These are phyloP conservation scores for Drosophila kikkawai DNA, from an alignment of 1,140 invertebrate species.

Conservation along the genomic window DNA sequence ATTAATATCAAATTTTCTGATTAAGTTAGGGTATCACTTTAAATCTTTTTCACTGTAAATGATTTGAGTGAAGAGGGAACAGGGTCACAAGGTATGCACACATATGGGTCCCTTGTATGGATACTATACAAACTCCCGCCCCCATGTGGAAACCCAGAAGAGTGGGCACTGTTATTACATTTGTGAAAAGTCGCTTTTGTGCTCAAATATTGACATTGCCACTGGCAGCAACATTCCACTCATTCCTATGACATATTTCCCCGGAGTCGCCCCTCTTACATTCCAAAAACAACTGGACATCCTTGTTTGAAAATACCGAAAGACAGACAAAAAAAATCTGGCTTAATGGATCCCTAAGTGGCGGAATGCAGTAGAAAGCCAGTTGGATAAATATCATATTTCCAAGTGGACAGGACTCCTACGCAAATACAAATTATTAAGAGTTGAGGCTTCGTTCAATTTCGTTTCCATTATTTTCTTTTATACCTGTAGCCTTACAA, in stretches of 20 bases:
- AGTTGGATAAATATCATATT: slow-evolving; percentile 25
- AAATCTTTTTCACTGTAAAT: not conserved
- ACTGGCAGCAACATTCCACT: slow-evolving; percentile 19
- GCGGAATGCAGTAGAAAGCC: slow-evolving; percentile 17
- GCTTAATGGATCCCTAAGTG: slow-evolving; percentile 67
- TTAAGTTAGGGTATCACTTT: not conserved
- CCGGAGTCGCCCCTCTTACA: not conserved
- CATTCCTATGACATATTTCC: slow-evolving; percentile 3
- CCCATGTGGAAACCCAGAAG: not conserved
- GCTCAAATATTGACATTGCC: slow-evolving; percentile 58
- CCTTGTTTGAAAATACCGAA: slow-evolving; percentile 1
- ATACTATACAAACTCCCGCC: not conserved
- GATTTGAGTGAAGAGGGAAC: not conserved
- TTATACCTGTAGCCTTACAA: not conserved
- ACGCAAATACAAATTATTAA: slow-evolving; percentile 24
- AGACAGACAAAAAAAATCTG: slow-evolving; percentile 10
- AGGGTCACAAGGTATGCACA: slow-evolving; percentile 18
- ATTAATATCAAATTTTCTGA: too few relatives aligned
- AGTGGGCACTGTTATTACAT: slow-evolving; percentile 24
- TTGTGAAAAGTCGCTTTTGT: slow-evolving; percentile 43
- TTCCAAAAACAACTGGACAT: slow-evolving; percentile 16
- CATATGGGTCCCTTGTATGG: not conserved
- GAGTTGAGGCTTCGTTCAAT: not conserved
- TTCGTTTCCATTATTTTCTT: not conserved
- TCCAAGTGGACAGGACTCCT: not conserved